Percentiles rank a stretch among this genome's conserved stretches.
phyloP scores from a whole-genome alignment of 2,113 vertebrate species.

The Chascanopsetta lugubris region DNA sequence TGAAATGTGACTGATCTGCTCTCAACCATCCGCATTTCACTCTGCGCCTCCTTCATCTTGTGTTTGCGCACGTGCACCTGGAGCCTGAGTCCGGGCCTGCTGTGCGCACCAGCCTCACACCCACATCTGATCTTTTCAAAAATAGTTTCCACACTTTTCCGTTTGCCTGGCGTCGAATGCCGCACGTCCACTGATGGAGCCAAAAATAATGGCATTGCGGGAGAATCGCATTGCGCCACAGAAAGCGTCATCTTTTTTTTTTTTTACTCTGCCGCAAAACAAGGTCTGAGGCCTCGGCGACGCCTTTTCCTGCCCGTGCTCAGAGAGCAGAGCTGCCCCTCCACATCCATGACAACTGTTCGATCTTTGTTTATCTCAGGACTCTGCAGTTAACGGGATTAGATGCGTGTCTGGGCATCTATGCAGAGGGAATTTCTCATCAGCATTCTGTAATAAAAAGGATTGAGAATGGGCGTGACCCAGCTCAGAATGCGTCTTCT shows the following conservation, averaged over 20 bases:
- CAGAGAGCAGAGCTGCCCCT: background rate
- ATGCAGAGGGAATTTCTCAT: slow-evolving; percentile 65
- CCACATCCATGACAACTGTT: slow-evolving; percentile 4
- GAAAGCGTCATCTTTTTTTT: background rate
- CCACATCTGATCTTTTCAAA: background rate
- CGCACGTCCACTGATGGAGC: background rate
- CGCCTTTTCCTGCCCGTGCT: background rate
- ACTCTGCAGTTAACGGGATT: slow-evolving; percentile 64
- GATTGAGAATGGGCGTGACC: slow-evolving; percentile 66
- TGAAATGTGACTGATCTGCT: slow-evolving; percentile 11
- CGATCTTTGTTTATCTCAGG: slow-evolving; percentile 8
- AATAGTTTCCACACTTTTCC: background rate
- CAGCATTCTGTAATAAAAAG: slow-evolving; percentile 18
- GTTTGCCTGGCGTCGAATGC: slow-evolving; percentile 10
- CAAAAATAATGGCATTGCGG: background rate
- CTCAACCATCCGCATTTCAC: slow-evolving; percentile 18
- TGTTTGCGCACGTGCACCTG: background rate
- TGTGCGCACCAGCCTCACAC: background rate
- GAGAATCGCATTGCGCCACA: slow-evolving; percentile 6
- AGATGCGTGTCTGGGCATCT: slow-evolving; percentile 38
- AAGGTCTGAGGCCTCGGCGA: background rate
- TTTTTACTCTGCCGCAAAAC: slow-evolving; percentile 3
- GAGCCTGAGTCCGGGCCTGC: slow-evolving; percentile 21
- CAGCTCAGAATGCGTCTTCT: slow-evolving; percentile 46
- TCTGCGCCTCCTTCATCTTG: background rate